Base-by-base conservation (phyloP, 2,888 invertebrate genomes). In the Halictus ligatus region DNA sequence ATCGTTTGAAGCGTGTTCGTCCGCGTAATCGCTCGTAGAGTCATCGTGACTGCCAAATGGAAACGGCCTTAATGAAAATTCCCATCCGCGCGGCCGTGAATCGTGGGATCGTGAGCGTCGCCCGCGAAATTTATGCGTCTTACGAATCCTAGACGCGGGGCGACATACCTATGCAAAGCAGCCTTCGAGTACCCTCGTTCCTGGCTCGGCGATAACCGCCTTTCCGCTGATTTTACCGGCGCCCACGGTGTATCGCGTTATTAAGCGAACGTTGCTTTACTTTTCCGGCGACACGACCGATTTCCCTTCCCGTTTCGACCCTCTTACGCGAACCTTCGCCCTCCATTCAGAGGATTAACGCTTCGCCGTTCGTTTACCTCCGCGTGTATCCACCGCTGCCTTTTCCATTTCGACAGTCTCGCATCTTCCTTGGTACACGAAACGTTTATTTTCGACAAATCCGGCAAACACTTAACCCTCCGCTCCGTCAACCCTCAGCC, bases 1-100 rank as follows among this genome's bases (percentile, higher is more conserved):
- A 69, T 69, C 67, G 40, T 40, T 40, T 35, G 3, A 21, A 69
- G 21, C 35, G 21, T 69, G 12, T 69, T 21, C 35, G 35, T 40
- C 67, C 12, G 35, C 35, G 67, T 69, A 69, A 69, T 69, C 67
- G 67, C 21, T 69, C 67, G 67, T 10, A 48, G 69, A 81, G 71
- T 78, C 71, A 71, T n/a, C 43, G 71, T n/a, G 71, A 71, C 71
- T 71, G 40, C 50, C 25, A 81, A 90, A 90, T 80, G 89, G 89
- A 89, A 86, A 89, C 88, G 80, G 81, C 88, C 86, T 88, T 89
- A 89, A 89, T 89, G 89, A 89, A 89, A 89, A 81, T 89, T 89
- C 87, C 81, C 71, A 43, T 71, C 79, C 75, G 85, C 84, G 77
- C 74, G 80, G 75, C 80, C 80, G 80, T 86, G 87, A 86, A 86